Conservation (phyloP, 2,888 invertebrate species). For the Drosophila peninsularis region DNA sequence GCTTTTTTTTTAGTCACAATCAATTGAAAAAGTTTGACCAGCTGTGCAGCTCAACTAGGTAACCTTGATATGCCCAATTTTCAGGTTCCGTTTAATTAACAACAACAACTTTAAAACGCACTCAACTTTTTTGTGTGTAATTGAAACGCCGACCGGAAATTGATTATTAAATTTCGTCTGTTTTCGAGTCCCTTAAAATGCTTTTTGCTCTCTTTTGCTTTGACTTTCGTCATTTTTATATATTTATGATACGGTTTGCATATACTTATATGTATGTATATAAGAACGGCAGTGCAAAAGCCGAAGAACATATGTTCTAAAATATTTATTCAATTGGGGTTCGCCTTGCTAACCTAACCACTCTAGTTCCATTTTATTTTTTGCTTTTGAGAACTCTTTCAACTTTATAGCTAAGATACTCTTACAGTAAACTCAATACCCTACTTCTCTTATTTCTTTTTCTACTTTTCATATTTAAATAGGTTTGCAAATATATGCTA, state of each 20-base stretch:
- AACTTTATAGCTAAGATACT: too few species aligned
- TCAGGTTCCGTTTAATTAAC: slow-evolving; percentile 21
- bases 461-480: not conserved
- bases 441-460: not conserved
- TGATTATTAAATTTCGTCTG: slow-evolving; percentile 23
- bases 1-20: slow-evolving; percentile 7
- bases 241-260: not conserved
- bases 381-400: too few species aligned
- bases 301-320: too few species aligned
- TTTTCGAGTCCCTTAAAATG: not conserved
- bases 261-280: not conserved
- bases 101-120: not conserved
- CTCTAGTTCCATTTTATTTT: too few species aligned
- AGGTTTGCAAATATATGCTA: not conserved
- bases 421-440: too few species aligned
- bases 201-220: slow-evolving; percentile 1
- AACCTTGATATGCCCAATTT: slow-evolving; percentile 32
- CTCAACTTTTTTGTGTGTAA: slow-evolving; percentile 13
- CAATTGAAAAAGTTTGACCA: slow-evolving; percentile 28
- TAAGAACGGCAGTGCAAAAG: too few species aligned
- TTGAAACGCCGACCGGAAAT: slow-evolving; percentile 48
- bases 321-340: too few species aligned
- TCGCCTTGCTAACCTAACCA: too few species aligned
- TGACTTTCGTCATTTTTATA: not conserved
- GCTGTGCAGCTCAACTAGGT: slow-evolving; percentile 22